Evolutionary conservation across 2,113 vertebrate species (phyloP), one percentile per base, ranked within the genome.

Genomic region (Galeopterus variegatus): DNA sequence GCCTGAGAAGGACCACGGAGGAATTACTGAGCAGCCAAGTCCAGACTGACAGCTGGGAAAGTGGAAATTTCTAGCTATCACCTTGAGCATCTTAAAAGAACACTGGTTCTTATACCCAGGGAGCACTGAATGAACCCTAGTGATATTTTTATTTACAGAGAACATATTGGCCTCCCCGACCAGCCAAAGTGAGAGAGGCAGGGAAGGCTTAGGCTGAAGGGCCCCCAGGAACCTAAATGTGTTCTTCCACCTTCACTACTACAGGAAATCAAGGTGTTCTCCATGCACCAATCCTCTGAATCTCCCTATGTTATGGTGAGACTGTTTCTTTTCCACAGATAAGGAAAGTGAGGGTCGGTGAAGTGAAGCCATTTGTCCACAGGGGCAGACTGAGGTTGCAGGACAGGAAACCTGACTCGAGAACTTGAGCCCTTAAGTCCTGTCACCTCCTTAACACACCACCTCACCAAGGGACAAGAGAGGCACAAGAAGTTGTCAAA

Each of bases 1-100:
- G 0, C 11, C 0, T 3, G 50, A 11, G 12, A 6, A 0, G 6
- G 41, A 12, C 60, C 4, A 24, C 0, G 3, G 18, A 18, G 26
- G 41, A 21, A 58, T 0, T 0, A 18, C 45, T 17, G 18, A 14
- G 58, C 8, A 9, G 45, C 54, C 2, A 1, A 0, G 8, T 10
- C 79, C 13, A 13, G 67, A 8, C 31, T 1, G 31, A 56, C 1
- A 5, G 92, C 81, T 52, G 41, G 48, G 54, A 45, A 8, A 24
- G 64, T 1, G 33, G 33, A 54, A 33, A 14, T 33, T 31, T 11
- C 76, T 18, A 6, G 36, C 70, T 45, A 12, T 31, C 50, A 6
- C 54, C 64, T n/a, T 1, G 12, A 36, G 62, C 23, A 15, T 58
- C 65, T 19, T 24, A 8, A 5, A 8, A 10, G 70, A 87, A 26